Evolutionary conservation across 2,888 invertebrate species (phyloP), one percentile per base, ranked within the genome.

Genomic region (Agrotis puta): DNA sequence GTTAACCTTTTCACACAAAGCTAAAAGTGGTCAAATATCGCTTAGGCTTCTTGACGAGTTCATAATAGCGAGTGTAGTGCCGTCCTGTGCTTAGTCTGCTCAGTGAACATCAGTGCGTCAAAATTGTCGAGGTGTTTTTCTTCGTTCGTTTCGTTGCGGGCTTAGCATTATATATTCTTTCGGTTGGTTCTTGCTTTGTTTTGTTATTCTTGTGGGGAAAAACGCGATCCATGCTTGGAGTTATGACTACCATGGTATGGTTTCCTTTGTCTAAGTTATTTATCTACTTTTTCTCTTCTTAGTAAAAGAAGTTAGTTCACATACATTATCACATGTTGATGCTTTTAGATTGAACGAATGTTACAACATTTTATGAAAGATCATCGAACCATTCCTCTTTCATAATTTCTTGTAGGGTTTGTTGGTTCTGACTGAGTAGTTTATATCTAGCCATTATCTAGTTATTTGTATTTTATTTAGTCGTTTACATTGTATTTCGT

Each of bases 221-320:
- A 95, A 89, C 95, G 94, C 95, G 94, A 95, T 94, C 95, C 95
- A 96, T 96, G 95, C 95, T 96, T 93, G 95, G 95, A 95, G 95
- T 94, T 94, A 96, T 96, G 95, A 95, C 95, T 94, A 96, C 95
- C 94, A 95, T 96, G 95, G 95, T 96, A 96, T 95, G 95, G 95
- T 95, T 95, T 95, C 93, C 95, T 95, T 96, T 96, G 95, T 95
- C 93, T 95, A 94, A 90, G 92, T 92, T 94, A 90, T 88, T 90
- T 92, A 87, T 85, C 81, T 83, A 89, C 87, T 89, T 92, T 88
- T 92, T 90, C 87, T 91, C 89, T 92, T 91, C 90, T 91, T 93
- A 91, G 93, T 91, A 89, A 88, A 88, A 87, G 90, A 90, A 89
- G 90, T 88, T 94, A 94, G 94, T 88, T 92, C 88, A 87, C 88